These are phyloP conservation scores for Gallinago stenura DNA, from an alignment of 2,797 vertebrate genomes.

Conservation along the genomic window DNA sequence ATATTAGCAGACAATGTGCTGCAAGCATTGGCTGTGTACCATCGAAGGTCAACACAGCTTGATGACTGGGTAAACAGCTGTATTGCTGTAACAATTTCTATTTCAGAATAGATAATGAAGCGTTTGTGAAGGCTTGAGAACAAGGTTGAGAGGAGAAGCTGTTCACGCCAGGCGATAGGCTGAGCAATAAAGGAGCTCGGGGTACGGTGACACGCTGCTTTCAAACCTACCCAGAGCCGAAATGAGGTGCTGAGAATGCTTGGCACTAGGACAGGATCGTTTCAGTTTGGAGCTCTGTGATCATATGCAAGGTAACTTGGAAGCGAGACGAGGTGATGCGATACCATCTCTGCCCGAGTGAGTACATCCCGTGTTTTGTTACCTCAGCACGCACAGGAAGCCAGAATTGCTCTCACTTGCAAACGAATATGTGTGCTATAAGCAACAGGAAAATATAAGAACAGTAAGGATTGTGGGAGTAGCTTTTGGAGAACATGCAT, in stretches of 20 bases:
- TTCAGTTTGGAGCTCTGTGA: neutral
- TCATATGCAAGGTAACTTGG: neutral
- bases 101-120: constrained; percentile 20
- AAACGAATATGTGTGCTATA: rapidly evolving
- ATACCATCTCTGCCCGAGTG: neutral
- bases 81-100: neutral
- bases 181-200: neutral
- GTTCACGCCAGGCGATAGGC: rapidly evolving
- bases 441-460: neutral
- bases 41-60: neutral
- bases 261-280: neutral
- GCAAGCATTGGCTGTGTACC: rapidly evolving
- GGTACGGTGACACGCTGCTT: neutral
- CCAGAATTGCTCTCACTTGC: neutral
- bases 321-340: neutral
- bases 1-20: neutral
- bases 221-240: neutral
- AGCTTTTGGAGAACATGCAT: neutral
- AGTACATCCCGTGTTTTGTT: rapidly evolving
- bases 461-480: neutral
- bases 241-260: neutral
- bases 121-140: neutral
- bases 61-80: constrained; percentile 4
- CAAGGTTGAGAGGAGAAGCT: neutral
- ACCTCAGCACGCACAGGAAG: neutral